These are phyloP conservation scores for Drosophila hawaiiensis DNA, from an alignment of 2,888 invertebrate genomes.

Conservation along the genomic window DNA sequence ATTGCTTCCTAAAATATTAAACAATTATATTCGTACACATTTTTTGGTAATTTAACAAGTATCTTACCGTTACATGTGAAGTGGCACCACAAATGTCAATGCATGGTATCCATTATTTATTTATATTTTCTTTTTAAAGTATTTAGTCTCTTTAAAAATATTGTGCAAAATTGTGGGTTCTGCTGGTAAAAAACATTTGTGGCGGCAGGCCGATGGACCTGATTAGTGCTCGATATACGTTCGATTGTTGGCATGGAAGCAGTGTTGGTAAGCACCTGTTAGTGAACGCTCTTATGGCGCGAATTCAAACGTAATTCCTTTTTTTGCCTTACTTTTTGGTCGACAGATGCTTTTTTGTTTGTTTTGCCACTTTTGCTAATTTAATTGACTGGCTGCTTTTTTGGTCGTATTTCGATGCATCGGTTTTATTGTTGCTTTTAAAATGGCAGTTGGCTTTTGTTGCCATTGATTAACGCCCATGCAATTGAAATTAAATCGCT, in stretches of 20 bases:
- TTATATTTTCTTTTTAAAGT: background rate
- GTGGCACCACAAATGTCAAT: background rate
- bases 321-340: background rate
- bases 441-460: constrained; percentile 47
- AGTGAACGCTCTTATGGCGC: constrained; percentile 5
- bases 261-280: constrained; percentile 23
- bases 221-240: constrained; percentile 14
- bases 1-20: background rate
- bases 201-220: constrained; percentile 11
- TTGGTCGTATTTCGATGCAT: constrained; percentile 9
- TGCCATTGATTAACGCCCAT: constrained; percentile 73
- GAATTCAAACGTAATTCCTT: constrained; percentile 7
- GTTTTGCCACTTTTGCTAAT: constrained; percentile 9
- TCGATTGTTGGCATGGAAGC: constrained; percentile 12
- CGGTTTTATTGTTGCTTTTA: constrained; percentile 9
- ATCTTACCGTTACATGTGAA: constrained; percentile 1
- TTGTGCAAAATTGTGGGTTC: constrained; percentile 15
- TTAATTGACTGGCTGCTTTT: constrained; percentile 5
- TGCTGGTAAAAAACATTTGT: constrained; percentile 9
- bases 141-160: background rate
- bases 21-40: background rate
- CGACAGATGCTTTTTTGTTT: background rate
- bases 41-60: background rate
- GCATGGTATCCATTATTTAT: background rate
- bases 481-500: constrained; percentile 79